phyloP scores from a whole-genome alignment of 2,888 invertebrate genomes.

The Sphaeridia pumilis region DNA sequence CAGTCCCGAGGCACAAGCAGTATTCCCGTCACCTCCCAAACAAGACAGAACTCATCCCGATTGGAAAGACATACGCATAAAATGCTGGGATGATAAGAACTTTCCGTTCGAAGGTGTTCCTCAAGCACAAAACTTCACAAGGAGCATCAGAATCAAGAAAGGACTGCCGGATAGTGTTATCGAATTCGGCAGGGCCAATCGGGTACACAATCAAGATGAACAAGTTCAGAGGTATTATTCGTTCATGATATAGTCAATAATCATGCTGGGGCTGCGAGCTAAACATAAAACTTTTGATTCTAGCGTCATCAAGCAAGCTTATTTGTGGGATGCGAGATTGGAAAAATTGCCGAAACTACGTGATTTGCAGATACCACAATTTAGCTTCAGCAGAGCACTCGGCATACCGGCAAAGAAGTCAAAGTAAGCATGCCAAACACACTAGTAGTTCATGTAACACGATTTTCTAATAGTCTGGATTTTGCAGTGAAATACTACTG shows the following conservation, averaged over 20 bases:
- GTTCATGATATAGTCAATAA: not conserved
- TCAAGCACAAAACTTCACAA: slow-evolving; percentile 40
- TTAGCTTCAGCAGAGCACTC: slow-evolving; percentile 56
- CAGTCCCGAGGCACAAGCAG: slow-evolving; percentile 18
- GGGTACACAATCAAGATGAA: slow-evolving; percentile 32
- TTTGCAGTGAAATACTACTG: slow-evolving; percentile 26
- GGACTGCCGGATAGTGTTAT: slow-evolving; percentile 37
- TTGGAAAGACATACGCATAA: slow-evolving; percentile 37
- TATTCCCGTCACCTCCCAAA: slow-evolving; percentile 24
- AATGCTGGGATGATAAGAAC: slow-evolving; percentile 22
- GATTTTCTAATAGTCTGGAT: no score
- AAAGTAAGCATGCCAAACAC: slow-evolving; percentile 56
- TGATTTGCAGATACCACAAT: slow-evolving; percentile 57
- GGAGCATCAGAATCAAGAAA: slow-evolving; percentile 37
- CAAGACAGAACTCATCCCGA: slow-evolving; percentile 27
- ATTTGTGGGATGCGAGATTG: slow-evolving; percentile 58
- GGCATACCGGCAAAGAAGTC: slow-evolving; percentile 60
- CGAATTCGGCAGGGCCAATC: slow-evolving; percentile 19
- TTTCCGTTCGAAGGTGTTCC: slow-evolving; percentile 38
- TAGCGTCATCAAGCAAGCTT: slow-evolving; percentile 39
- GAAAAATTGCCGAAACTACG: slow-evolving; percentile 61
- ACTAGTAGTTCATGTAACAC: no score
- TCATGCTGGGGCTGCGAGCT: not conserved
- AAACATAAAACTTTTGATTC: not conserved
- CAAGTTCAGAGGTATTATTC: slow-evolving; percentile 25